Evolutionary conservation across 2,113 vertebrate species (phyloP).

Genomic region (Gavialis gangeticus): DNA sequence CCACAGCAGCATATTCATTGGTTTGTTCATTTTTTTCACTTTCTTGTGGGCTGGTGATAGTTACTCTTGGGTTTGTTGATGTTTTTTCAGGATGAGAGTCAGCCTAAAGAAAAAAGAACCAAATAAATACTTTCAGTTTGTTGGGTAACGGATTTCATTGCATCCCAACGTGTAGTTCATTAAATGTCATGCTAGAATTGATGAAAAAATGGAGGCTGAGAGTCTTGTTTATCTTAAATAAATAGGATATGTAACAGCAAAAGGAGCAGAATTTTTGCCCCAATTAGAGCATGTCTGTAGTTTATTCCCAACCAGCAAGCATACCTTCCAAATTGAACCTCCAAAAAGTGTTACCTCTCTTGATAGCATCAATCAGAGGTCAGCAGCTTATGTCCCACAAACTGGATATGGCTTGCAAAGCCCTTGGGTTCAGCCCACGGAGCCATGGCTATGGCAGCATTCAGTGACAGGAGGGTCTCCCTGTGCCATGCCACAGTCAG

Average conservation of each 20-base stretch:
- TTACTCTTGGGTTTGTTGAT: constrained; percentile 76
- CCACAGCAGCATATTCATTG: constrained; percentile 71
- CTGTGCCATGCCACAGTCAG: no score
- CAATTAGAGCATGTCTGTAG: background rate
- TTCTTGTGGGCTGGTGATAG: constrained; percentile 79
- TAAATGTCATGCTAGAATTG: background rate
- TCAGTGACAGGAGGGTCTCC: no score
- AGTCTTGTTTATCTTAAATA: background rate
- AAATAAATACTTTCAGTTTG: background rate
- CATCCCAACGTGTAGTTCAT: background rate
- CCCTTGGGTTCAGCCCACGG: no score
- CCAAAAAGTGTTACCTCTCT: background rate
- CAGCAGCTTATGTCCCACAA: no score
- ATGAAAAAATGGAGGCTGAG: background rate
- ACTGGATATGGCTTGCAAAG: no score
- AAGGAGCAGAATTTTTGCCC: background rate
- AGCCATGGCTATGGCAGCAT: no score
- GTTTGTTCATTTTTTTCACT: constrained; percentile 71
- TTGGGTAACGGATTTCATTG: background rate
- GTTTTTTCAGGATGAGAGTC: constrained; percentile 50
- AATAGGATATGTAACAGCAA: background rate
- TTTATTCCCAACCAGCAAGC: background rate
- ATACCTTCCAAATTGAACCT: background rate
- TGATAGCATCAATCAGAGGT: no score
- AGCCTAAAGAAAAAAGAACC: constrained; percentile 59